Conservation (phyloP, 2,113 vertebrate genomes). For the Psilopsiagon aurifrons region DNA sequence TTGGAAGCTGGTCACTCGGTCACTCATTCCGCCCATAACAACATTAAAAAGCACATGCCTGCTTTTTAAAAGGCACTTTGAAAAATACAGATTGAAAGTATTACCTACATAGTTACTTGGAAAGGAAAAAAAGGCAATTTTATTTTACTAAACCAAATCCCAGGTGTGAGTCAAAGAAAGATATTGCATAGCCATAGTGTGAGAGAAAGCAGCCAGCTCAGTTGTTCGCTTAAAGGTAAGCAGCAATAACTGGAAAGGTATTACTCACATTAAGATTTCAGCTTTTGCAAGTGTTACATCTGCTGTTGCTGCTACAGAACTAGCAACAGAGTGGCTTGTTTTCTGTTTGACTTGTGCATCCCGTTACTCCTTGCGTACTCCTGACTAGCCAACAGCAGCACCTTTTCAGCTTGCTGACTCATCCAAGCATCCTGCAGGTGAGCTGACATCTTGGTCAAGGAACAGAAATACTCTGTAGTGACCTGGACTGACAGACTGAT, state of each 20-base stretch:
- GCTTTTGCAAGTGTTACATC: not conserved
- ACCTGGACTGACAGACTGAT: not conserved
- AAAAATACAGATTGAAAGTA: not conserved
- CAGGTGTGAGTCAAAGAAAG: not conserved
- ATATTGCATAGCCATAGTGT: fast-evolving
- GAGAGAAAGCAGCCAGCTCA: not conserved
- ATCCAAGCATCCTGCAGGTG: not conserved
- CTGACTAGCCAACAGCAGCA: not conserved
- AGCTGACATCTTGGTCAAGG: not conserved
- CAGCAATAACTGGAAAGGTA: not conserved
- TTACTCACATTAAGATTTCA: not conserved
- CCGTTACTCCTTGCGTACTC: not conserved
- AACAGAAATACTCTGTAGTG: not conserved
- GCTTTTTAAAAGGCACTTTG: not conserved
- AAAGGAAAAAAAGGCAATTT: not conserved
- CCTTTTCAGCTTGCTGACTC: not conserved
- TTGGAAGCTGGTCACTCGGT: not conserved
- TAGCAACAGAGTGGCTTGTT: conserved; percentile 7
- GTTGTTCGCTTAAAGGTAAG: not conserved
- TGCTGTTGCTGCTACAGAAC: not conserved
- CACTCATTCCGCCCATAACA: not conserved
- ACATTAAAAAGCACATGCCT: not conserved
- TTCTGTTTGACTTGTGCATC: not conserved
- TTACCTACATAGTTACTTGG: not conserved
- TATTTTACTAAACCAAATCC: not conserved